These are phyloP conservation scores for Euclidia mi DNA, from an alignment of 2,888 invertebrate species.

Conservation along the genomic window DNA sequence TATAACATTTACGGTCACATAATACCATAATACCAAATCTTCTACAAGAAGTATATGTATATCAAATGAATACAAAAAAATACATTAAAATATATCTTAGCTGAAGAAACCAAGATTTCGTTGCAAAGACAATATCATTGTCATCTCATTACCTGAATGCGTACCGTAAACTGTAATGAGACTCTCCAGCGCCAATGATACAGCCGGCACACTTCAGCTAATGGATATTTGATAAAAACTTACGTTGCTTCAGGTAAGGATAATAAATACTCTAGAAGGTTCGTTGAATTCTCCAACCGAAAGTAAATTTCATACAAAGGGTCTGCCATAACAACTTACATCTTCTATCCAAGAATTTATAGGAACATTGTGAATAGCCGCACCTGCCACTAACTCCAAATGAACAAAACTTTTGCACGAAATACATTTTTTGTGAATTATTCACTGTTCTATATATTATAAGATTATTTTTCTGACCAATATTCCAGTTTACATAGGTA, in stretches of 20 bases:
- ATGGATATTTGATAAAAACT: neutral
- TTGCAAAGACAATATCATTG: slow-evolving; percentile 6
- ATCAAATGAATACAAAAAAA: neutral
- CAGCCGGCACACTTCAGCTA: slow-evolving; percentile 3
- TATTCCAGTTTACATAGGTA: slow-evolving; percentile 58
- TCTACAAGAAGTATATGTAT: no score
- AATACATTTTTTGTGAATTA: slow-evolving; percentile 3
- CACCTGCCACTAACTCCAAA: slow-evolving; percentile 11
- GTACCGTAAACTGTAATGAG: slow-evolving; percentile 10
- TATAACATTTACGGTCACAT: no score
- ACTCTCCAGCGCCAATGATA: slow-evolving; percentile 12
- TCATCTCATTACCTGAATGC: slow-evolving; percentile 5
- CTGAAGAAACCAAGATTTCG: neutral
- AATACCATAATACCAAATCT: no score
- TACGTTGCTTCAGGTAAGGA: no score
- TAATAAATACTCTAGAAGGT: no score
- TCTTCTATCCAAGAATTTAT: slow-evolving; percentile 14
- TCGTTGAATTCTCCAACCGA: neutral
- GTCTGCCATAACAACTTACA: neutral
- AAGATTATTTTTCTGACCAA: slow-evolving; percentile 26
- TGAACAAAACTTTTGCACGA: slow-evolving; percentile 13
- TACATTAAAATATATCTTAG: neutral
- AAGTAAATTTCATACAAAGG: slow-evolving; percentile 10
- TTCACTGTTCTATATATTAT: slow-evolving; percentile 4
- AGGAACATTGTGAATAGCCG: slow-evolving; percentile 11